Percentiles rank a stretch among this genome's conserved stretches.
Evolutionary conservation across 2,113 vertebrate species (phyloP).

Genomic region (Oryzias celebensis): DNA sequence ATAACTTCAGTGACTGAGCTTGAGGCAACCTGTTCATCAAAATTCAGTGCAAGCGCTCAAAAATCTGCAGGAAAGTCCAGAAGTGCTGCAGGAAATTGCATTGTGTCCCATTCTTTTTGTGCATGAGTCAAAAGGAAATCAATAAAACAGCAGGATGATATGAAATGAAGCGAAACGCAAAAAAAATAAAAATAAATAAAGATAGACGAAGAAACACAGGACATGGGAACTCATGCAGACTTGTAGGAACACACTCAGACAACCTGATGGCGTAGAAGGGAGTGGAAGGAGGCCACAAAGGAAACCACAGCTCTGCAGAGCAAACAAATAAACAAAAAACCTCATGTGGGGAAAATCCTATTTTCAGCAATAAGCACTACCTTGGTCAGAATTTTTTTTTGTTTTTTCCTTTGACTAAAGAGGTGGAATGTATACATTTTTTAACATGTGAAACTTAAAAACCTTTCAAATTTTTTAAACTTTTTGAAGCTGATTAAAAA

Average conservation of each 20-base stretch:
- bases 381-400: neutral
- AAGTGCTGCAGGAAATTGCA: too few relatives aligned
- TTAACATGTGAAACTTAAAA: too few relatives aligned
- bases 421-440: too few relatives aligned
- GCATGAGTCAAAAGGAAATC: neutral
- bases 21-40: too few relatives aligned
- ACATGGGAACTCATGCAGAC: conserved; percentile 6
- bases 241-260: conserved; percentile 7
- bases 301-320: neutral
- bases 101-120: too few relatives aligned
- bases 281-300: neutral
- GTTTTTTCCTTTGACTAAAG: too few relatives aligned
- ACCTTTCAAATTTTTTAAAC: too few relatives aligned
- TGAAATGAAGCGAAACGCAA: neutral
- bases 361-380: neutral
- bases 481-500: too few relatives aligned
- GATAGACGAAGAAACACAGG: neutral
- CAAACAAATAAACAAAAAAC: neutral
- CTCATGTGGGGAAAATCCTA: neutral
- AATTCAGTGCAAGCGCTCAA: too few relatives aligned
- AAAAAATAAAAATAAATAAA: neutral
- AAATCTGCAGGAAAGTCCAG: too few relatives aligned
- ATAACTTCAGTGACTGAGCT: too few relatives aligned
- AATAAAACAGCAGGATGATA: neutral
- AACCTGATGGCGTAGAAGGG: conserved; percentile 1